Conservation (phyloP, 53 echinoderm and acorn worm species). For the Henricia sp. region DNA sequence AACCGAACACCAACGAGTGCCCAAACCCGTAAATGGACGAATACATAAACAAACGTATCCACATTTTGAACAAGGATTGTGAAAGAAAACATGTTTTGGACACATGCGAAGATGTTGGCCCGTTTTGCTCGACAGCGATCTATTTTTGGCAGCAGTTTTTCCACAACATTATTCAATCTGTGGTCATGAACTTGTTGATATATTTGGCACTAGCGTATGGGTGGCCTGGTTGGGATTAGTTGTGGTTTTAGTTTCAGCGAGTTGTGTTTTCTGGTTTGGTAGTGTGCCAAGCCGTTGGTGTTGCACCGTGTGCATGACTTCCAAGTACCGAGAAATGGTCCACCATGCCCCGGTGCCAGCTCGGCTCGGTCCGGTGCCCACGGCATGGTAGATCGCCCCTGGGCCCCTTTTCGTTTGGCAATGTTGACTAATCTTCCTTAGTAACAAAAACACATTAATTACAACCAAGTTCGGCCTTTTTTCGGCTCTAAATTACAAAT, state of each 20-base stretch:
- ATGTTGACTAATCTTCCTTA: neutral
- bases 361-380: too few relatives aligned
- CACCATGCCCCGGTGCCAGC: too few relatives aligned
- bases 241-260: neutral
- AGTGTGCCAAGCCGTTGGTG: neutral
- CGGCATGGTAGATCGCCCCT: too few relatives aligned
- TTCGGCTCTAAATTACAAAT: neutral
- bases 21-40: too few relatives aligned
- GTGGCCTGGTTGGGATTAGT: neutral
- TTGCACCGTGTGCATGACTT: neutral
- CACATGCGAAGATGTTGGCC: too few relatives aligned
- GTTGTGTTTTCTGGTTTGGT: neutral
- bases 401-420: too few relatives aligned
- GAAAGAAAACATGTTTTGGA: too few relatives aligned
- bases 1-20: too few relatives aligned
- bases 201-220: neutral
- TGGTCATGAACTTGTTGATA: neutral
- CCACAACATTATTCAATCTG: neutral
- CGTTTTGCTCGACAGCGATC: neutral
- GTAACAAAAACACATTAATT: neutral
- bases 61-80: too few relatives aligned
- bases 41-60: too few relatives aligned
- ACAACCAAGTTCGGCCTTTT: neutral
- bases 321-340: neutral
- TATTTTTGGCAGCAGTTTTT: neutral